Conservation (phyloP, 2,888 invertebrate genomes). For the Candidula unifasciata region DNA sequence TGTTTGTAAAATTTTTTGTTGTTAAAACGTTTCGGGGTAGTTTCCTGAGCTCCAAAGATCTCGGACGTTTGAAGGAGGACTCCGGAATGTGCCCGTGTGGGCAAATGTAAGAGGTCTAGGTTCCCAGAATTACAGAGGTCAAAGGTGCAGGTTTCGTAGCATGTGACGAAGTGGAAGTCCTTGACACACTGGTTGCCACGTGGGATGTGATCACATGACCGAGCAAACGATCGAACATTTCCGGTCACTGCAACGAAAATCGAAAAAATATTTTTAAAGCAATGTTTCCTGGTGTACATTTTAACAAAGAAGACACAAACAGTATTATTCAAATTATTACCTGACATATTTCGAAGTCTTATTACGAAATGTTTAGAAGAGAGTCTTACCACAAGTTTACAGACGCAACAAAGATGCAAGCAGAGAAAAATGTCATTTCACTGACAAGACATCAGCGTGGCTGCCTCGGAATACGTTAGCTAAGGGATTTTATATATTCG, state of each 20-base stretch:
- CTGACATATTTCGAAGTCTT: too few relatives aligned
- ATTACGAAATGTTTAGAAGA: too few relatives aligned
- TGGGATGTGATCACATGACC: constrained; percentile 57
- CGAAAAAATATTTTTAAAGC: too few relatives aligned
- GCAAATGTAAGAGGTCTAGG: constrained; percentile 54
- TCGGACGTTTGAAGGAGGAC: constrained; percentile 73
- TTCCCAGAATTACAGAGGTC: constrained; percentile 59
- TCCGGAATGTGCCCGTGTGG: constrained; percentile 45
- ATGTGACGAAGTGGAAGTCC: constrained; percentile 56
- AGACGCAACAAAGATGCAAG: too few relatives aligned
- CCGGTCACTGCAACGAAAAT: constrained; percentile 51
- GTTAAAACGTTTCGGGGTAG: not conserved
- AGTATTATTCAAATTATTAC: too few relatives aligned
- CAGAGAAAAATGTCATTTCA: too few relatives aligned
- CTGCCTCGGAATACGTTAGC: too few relatives aligned
- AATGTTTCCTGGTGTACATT: too few relatives aligned
- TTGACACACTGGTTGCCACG: constrained; percentile 57
- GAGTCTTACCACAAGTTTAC: too few relatives aligned
- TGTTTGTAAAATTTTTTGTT: not conserved
- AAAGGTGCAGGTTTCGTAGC: constrained; percentile 56
- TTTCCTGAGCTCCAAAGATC: not conserved
- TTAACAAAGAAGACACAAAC: too few relatives aligned
- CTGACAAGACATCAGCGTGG: too few relatives aligned
- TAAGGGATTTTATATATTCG: too few relatives aligned
- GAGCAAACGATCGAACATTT: constrained; percentile 55